phyloP scores from a whole-genome alignment of 2,797 vertebrate species.

The Myripristis jacobus region DNA sequence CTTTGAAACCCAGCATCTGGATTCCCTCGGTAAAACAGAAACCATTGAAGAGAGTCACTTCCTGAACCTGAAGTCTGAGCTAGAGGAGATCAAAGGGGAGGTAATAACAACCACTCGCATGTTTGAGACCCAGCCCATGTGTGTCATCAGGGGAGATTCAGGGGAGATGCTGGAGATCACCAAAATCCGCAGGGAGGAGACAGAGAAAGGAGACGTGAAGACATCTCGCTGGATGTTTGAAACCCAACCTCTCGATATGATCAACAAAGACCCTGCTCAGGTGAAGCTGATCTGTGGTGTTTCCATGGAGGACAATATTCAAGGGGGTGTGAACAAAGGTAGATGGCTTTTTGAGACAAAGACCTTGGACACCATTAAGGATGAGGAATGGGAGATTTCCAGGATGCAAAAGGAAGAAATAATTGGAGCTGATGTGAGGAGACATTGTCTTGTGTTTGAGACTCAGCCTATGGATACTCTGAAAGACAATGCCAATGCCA shows the following conservation, averaged over 20 bases:
- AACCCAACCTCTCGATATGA: conserved; percentile 88
- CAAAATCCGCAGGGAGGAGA: conserved; percentile 88
- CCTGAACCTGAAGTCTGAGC: conserved; percentile 87
- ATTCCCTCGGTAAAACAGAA: conserved; percentile 86
- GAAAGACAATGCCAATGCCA: conserved; percentile 85
- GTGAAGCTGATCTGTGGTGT: conserved; percentile 88
- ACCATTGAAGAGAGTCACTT: conserved; percentile 87
- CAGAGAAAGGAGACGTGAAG: conserved; percentile 88
- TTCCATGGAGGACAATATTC: conserved; percentile 87
- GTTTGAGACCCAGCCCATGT: conserved; percentile 90
- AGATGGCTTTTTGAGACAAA: conserved; percentile 91
- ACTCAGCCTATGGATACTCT: conserved; percentile 89
- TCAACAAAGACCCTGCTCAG: conserved; percentile 86
- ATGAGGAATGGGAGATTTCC: conserved; percentile 85
- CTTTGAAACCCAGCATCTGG: conserved; percentile 90
- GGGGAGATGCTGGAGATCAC: conserved; percentile 91
- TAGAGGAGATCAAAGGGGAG: conserved; percentile 89
- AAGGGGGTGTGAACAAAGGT: conserved; percentile 84
- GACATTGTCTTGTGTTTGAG: conserved; percentile 91
- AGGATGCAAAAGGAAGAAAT: conserved; percentile 85
- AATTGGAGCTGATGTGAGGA: conserved; percentile 88
- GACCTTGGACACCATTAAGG: conserved; percentile 89
- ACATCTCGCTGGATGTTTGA: conserved; percentile 90
- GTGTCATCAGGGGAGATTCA: conserved; percentile 88
- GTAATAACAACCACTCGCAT: conserved; percentile 88